These are phyloP conservation scores for Nyleta sp. DNA, from an alignment of 2,888 invertebrate genomes.

Conservation along the genomic window DNA sequence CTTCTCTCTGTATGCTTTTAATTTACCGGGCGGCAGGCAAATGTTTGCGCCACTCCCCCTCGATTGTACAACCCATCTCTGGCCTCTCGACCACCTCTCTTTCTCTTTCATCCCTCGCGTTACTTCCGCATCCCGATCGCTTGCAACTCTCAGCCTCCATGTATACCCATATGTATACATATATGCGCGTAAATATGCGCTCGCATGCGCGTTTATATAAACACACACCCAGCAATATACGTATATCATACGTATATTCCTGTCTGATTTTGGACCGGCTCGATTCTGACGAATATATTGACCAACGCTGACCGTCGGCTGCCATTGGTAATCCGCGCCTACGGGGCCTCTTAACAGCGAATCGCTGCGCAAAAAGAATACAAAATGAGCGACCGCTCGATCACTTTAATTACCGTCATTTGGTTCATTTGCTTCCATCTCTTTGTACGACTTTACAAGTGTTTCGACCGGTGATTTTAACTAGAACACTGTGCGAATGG, in stretches of 20 bases:
- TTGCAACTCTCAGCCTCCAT: slow-evolving; percentile 58
- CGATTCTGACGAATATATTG: slow-evolving; percentile 56
- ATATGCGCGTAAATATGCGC: slow-evolving; percentile 45
- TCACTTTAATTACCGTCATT: slow-evolving; percentile 30
- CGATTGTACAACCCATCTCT: slow-evolving; percentile 78
- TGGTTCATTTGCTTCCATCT: slow-evolving; percentile 14
- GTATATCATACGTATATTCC: slow-evolving; percentile 40
- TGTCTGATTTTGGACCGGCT: slow-evolving; percentile 44
- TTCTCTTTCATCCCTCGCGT: slow-evolving; percentile 65
- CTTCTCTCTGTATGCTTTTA: slow-evolving; percentile 81
- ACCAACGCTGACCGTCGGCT: slow-evolving; percentile 50
- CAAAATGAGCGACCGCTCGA: slow-evolving; percentile 24
- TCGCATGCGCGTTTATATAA: slow-evolving; percentile 15
- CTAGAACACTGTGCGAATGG: no score
- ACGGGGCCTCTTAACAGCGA: slow-evolving; percentile 44
- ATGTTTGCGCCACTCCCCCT: slow-evolving; percentile 82
- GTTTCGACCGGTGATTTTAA: not conserved
- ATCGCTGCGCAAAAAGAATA: slow-evolving; percentile 43
- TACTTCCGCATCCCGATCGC: slow-evolving; percentile 62
- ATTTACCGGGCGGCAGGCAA: slow-evolving; percentile 83
- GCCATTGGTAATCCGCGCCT: slow-evolving; percentile 38
- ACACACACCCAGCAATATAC: slow-evolving; percentile 2
- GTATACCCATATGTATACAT: slow-evolving; percentile 27
- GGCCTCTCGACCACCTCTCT: slow-evolving; percentile 70
- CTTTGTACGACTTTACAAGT: slow-evolving; percentile 17